These are phyloP conservation scores for Amphilophus citrinellus DNA, from an alignment of 2,113 vertebrate genomes.

Conservation along the genomic window DNA sequence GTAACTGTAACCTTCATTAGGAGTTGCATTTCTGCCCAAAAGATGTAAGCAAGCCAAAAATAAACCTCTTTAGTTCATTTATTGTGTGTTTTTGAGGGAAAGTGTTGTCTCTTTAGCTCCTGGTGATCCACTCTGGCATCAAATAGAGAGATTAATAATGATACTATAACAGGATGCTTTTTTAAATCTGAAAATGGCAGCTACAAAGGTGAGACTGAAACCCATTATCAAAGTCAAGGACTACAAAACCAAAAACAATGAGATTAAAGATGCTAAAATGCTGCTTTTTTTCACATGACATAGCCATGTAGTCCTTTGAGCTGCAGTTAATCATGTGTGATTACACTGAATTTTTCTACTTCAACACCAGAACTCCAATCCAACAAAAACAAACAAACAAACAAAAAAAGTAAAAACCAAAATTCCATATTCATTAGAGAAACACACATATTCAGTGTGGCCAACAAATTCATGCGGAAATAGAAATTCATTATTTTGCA, in stretches of 20 bases:
- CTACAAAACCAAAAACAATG: neutral
- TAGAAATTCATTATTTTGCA: slow-evolving; percentile 36
- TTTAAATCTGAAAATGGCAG: neutral
- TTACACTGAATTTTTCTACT: neutral
- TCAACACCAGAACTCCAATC: neutral
- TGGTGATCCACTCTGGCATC: neutral
- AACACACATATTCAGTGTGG: neutral
- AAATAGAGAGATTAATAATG: neutral
- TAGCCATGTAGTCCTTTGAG: neutral
- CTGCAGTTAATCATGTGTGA: neutral
- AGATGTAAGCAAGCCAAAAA: neutral
- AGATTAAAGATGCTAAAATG: neutral
- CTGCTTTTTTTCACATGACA: too few species aligned
- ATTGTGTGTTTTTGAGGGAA: too few species aligned
- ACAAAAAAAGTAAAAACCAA: neutral
- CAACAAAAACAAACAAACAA: neutral
- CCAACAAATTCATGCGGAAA: slow-evolving; percentile 14
- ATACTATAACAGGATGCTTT: neutral
- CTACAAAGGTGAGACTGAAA: neutral
- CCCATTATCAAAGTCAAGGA: neutral
- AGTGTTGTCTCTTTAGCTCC: neutral
- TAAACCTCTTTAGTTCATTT: neutral
- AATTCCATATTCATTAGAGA: slow-evolving; percentile 3
- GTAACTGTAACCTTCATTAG: neutral
- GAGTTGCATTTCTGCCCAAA: neutral